Evolutionary conservation across 2,113 vertebrate genomes (phyloP), one percentile per base, ranked within the genome.

Genomic region (Aleadryas rufinucha): DNA sequence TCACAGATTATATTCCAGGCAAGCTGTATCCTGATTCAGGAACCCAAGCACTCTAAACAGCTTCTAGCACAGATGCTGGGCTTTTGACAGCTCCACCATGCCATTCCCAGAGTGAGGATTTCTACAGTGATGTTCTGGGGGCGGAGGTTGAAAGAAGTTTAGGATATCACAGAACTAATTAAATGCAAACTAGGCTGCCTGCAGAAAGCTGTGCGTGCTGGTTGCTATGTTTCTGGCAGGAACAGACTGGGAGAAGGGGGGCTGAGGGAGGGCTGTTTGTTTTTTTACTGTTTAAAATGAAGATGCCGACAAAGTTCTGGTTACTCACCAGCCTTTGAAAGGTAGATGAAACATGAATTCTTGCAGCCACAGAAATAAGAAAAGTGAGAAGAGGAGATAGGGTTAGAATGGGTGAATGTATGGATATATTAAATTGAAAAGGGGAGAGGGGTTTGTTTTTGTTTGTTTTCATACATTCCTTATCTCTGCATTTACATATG

Each of bases 141-240:
- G 91, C 1, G 90, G 95, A 95, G 90, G 95, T 91, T 95, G 88
- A 97, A 95, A 96, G 81, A 94, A 90, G 92, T 96, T 97, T 95
- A 96, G 95, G 92, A 96, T 93, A 96, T 93, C 93, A 94, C 93
- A 97, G 92, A 97, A 92, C 95, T 97, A 97, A 97, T 97, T 96
- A 95, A 96, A 97, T 97, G 96, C 93, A 97, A 97, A 97, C 94
- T 91, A 93, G 90, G 84, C 94, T 97, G 95, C 94, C 78, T 97
- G 95, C 90, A 96, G 93, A 97, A 95, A 97, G 96, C 94, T 28
- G 54, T 94, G 87, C 74, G 10, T 80, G 90, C 90, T 65, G 72
- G 93, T 97, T 97, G 96, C 94, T 97, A 95, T 84, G 95, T 87
- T 97, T 96, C 95, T 96, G 93, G 92, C 89, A 95, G 92, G 77